Percentiles rank a stretch among this genome's conserved stretches.
phyloP scores from a whole-genome alignment of 2,797 vertebrate species.

The Lithobates pipiens region DNA sequence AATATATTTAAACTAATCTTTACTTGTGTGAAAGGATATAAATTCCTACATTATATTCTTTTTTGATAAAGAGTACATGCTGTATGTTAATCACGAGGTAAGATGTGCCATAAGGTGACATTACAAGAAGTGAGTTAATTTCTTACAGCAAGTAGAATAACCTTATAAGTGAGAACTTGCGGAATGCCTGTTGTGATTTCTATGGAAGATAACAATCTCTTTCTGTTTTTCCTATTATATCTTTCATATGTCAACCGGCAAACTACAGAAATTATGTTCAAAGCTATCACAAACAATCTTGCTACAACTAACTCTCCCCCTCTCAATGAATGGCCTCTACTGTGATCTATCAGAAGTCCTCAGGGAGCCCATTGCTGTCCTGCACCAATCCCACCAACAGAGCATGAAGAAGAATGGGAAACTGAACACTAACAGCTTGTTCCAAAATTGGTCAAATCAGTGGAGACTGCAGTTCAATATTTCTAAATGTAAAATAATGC shows the following conservation, averaged over 20 bases:
- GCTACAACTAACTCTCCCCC: not conserved
- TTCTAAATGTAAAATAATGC: too few relatives aligned
- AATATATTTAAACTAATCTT: too few relatives aligned
- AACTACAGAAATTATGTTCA: not conserved
- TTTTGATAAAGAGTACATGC: not conserved
- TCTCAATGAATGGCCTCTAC: not conserved
- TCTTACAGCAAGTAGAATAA: not conserved
- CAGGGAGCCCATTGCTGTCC: not conserved
- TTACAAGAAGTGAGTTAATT: not conserved
- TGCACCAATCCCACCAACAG: not conserved
- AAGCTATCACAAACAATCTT: not conserved
- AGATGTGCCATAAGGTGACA: not conserved
- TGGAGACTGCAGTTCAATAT: too few relatives aligned
- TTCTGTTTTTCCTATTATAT: not conserved
- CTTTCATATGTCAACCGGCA: not conserved
- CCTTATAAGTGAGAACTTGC: not conserved
- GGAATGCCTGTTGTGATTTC: not conserved
- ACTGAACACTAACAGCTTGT: not conserved
- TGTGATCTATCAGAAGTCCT: not conserved
- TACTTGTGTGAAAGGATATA: too few relatives aligned
- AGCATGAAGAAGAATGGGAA: not conserved
- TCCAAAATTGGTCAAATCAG: not conserved
- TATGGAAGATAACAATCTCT: not conserved
- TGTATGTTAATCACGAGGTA: not conserved
- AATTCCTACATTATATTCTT: not conserved